Percentiles rank a stretch among this genome's conserved stretches.
These are phyloP conservation scores for Ophonus ardosiacus DNA, from an alignment of 2,888 invertebrate genomes.

Conservation along the genomic window DNA sequence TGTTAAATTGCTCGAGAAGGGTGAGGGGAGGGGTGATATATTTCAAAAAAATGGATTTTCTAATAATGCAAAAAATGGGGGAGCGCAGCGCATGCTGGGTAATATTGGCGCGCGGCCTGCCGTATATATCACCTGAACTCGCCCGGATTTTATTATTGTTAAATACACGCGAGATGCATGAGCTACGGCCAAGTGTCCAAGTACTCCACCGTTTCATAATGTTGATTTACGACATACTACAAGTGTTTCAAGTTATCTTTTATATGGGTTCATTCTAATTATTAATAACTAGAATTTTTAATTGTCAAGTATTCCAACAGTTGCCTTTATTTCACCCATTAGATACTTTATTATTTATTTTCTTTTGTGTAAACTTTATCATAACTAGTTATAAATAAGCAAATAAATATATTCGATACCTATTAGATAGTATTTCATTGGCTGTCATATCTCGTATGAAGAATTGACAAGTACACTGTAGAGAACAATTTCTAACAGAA, in stretches of 20 bases:
- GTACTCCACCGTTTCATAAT: constrained; percentile 15
- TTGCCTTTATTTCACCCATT: no score
- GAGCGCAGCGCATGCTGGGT: constrained; percentile 5
- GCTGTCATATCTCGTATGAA: no score
- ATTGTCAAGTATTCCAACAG: no score
- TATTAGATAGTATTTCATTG: no score
- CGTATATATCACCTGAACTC: constrained; percentile 51
- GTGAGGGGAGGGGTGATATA: constrained; percentile 44
- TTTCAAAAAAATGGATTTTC: constrained; percentile 53
- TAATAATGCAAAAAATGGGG: constrained; percentile 59
- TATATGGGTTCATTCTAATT: neutral
- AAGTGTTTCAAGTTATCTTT: constrained; percentile 17
- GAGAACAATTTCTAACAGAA: no score
- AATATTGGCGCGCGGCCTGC: constrained; percentile 50
- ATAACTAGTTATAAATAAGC: no score
- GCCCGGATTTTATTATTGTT: constrained; percentile 52
- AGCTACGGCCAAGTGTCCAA: neutral
- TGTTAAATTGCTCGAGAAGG: constrained; percentile 41
- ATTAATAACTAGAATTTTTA: neutral
- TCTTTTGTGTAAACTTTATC: no score
- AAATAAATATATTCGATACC: no score
- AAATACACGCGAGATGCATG: constrained; percentile 45
- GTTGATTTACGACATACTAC: constrained; percentile 12
- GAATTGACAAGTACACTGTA: no score
- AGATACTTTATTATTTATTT: no score